phyloP scores from a whole-genome alignment of 2,797 vertebrate genomes.

The Crenuchus spilurus region DNA sequence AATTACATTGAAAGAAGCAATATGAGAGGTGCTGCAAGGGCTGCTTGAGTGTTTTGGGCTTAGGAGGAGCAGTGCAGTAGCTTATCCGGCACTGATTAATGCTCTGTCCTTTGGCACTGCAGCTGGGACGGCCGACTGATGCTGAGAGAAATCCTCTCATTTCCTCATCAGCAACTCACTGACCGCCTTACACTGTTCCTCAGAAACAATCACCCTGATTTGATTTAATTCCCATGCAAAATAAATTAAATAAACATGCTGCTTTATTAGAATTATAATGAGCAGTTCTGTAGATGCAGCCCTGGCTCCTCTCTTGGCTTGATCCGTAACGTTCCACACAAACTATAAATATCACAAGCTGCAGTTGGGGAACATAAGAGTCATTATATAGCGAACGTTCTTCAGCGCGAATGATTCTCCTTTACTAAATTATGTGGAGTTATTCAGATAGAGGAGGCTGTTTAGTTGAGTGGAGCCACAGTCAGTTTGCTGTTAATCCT shows the following conservation, averaged over 20 bases:
- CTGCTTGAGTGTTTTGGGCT: neutral
- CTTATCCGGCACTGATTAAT: constrained; percentile 11
- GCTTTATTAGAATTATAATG: neutral
- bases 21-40: neutral
- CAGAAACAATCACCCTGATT: neutral
- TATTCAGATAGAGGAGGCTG: neutral
- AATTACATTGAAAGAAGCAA: neutral
- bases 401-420: constrained; percentile 3
- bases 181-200: neutral
- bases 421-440: neutral
- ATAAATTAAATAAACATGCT: neutral
- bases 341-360: constrained; percentile 1
- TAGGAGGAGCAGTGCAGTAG: neutral
- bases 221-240: neutral
- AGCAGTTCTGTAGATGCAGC: neutral
- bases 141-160: neutral
- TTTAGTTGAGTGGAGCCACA: neutral
- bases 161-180: neutral
- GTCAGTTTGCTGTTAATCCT: neutral
- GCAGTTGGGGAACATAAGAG: neutral
- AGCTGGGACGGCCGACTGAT: neutral
- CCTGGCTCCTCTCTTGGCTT: neutral
- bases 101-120: neutral
- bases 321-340: neutral
- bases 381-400: neutral